Base-by-base conservation (phyloP, 2,797 vertebrate genomes). In the Champsocephalus esox region DNA sequence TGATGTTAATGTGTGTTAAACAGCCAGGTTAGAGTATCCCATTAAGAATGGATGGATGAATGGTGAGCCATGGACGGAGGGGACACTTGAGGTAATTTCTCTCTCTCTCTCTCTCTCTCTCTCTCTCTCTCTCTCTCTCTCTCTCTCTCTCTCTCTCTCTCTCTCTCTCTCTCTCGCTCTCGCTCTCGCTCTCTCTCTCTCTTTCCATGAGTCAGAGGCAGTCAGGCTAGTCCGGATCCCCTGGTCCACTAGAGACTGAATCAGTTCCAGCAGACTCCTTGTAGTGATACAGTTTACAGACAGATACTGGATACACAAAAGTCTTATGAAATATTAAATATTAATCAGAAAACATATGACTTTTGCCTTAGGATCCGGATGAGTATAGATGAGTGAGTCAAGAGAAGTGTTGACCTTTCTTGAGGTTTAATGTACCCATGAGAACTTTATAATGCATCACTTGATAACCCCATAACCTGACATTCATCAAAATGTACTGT, bases 1-100 rank as follows among this genome's bases (percentile, higher is more conserved):
- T 93, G 91, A 91, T 78, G 77, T 66, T 92, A 87, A 91, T 90
- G 66, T 86, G 84, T 81, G 79, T 88, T 92, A 92, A 92, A 90
- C 88, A 92, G 77, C 70, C 87, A 91, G 88, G 90, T 93, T 92
- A 88, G 77, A 87, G 72, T 82, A 81, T 79, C 56, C 73, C 13
- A 87, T 91, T 90, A 89, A 70, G 84, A 81, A 83, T 85, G 83
- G 83, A 83, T 90, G 88, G 70, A 81, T 82, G 83, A 73, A 76
- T 81, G 82, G 75, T 66, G 63, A 83, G 74, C 43, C 72, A 67
- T 78, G 75, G 82, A 82, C 81, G 69, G 70, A 78, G 80, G 82
- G 88, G 64, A 81, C 50, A 81, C 85, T 87, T 41, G 57, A 80
- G 88, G 88, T 89, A 81, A 84, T 80, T 24, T 58, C 57, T 57